Conservation (phyloP, 30 jellyfish, hydroid and myxozoan genomes). For the Nemopilema nomurai region DNA sequence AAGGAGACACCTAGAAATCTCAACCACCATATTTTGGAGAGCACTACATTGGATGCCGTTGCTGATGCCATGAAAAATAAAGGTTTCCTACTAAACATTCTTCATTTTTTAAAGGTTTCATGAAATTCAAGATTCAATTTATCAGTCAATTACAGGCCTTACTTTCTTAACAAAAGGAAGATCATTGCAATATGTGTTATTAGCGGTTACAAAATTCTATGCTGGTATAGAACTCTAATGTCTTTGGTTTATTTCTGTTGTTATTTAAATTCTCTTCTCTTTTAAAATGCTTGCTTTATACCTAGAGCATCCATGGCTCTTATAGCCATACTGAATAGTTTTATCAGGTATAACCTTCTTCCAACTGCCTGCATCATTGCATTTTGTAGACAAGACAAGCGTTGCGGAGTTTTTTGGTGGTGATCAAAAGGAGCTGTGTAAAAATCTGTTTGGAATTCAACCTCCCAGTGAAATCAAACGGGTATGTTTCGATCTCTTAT, state of each 20-base stretch:
- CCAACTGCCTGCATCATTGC: neutral
- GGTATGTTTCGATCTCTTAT: too few species aligned
- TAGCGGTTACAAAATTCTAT: too few species aligned
- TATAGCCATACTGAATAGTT: too few species aligned
- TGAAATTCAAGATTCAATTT: too few species aligned
- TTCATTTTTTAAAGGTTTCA: too few species aligned
- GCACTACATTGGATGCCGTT: constrained; percentile 10
- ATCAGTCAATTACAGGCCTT: neutral
- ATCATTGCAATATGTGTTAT: too few species aligned
- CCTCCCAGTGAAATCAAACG: constrained; percentile 15
- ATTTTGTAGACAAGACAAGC: neutral
- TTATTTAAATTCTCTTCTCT: too few species aligned
- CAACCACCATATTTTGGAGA: constrained; percentile 22
- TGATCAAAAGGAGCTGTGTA: constrained; percentile 1
- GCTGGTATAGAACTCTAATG: neutral
- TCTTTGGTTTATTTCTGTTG: too few species aligned
- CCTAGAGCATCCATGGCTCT: too few species aligned
- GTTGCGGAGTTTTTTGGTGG: constrained; percentile 15
- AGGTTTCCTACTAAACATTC: constrained; percentile 8
- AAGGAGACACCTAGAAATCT: constrained; percentile 8
- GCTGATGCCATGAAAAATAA: constrained; percentile 9
- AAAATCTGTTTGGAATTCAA: constrained; percentile 14
- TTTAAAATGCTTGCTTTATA: too few species aligned
- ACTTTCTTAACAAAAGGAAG: too few species aligned
- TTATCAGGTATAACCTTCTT: too few species aligned